phyloP scores from a whole-genome alignment of 2,888 invertebrate genomes.

The Cinara cedri region DNA sequence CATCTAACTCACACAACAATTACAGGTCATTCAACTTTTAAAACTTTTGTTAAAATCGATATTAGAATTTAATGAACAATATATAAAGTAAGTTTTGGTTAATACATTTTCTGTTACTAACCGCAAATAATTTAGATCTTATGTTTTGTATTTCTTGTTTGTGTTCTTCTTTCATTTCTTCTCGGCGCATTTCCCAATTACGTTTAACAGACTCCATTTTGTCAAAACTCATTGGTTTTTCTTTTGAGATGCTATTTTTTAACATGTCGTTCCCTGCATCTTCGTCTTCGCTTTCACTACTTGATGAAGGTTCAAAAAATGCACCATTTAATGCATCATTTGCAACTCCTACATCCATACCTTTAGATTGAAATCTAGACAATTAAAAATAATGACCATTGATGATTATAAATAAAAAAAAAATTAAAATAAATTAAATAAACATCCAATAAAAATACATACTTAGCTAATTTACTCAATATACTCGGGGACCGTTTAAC shows the following conservation, averaged over 20 bases:
- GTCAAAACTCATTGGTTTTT: conserved; percentile 79
- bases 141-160: conserved; percentile 89
- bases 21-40: conserved; percentile 5
- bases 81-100: not conserved
- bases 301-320: conserved; percentile 73
- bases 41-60: not conserved
- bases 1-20: not conserved
- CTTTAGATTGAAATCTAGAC: conserved; percentile 78
- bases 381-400: conserved; percentile 6
- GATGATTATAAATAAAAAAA: not conserved
- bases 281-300: conserved; percentile 71
- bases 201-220: conserved; percentile 85
- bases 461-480: conserved; percentile 81
- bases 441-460: conserved; percentile 61
- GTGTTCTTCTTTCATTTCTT: conserved; percentile 78
- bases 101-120: conserved; percentile 61
- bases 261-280: conserved; percentile 63
- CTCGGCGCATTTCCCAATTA: conserved; percentile 71
- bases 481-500: conserved; percentile 77
- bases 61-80: conserved; percentile 17
- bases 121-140: conserved; percentile 82
- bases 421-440: not conserved
- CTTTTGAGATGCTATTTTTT: conserved; percentile 62
- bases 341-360: conserved; percentile 79
- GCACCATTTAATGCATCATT: conserved; percentile 79